Conservation (phyloP, 2,113 vertebrate species). For the Heterocephalus glaber region DNA sequence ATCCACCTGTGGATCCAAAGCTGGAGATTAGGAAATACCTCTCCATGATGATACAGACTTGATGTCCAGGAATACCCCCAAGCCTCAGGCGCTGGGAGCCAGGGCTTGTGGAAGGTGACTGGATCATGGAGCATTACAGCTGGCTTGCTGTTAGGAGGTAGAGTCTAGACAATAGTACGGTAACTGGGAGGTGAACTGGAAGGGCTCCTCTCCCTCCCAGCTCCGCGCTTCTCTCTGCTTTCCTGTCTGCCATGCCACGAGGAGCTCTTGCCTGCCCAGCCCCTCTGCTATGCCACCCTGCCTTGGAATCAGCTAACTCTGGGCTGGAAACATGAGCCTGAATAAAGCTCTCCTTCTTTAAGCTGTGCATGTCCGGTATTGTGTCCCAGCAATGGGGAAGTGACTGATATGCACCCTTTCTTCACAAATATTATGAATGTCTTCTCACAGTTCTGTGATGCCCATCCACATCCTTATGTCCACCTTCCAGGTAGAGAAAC, state of each 20-base stretch:
- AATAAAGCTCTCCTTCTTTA: neutral
- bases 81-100: neutral
- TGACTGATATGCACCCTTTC: no score
- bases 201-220: neutral
- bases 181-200: neutral
- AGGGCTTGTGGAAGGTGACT: neutral
- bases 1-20: neutral
- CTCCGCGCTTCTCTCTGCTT: neutral
- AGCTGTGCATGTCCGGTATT: neutral
- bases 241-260: neutral
- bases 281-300: neutral
- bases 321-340: neutral
- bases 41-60: neutral
- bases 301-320: neutral
- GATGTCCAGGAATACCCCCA: neutral
- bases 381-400: neutral
- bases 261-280: neutral
- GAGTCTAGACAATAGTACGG: neutral
- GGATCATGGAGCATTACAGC: neutral
- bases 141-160: neutral
- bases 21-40: neutral
- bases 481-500: neutral
- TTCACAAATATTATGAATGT: neutral
- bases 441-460: neutral
- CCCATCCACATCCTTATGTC: fast-evolving